phyloP scores from a whole-genome alignment of 1,140 invertebrate genomes.

The Drosophila suzukii region DNA sequence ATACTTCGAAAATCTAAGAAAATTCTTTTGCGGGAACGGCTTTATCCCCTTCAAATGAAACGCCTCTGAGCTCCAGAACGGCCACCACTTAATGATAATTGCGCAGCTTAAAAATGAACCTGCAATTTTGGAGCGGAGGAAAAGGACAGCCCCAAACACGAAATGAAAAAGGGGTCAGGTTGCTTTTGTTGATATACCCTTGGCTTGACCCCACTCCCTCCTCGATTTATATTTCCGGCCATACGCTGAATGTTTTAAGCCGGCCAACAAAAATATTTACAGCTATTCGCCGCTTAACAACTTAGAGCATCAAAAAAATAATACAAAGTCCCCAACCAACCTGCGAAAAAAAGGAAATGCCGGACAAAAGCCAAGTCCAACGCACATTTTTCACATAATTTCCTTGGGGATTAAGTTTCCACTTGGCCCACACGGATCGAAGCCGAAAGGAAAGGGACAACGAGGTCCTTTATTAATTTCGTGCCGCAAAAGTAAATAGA shows the following conservation, averaged over 20 bases:
- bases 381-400: conserved; percentile 82
- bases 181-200: conserved; percentile 40
- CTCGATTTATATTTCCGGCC: conserved; percentile 27
- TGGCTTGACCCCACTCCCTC: not conserved
- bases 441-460: not conserved
- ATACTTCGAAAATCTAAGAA: not conserved
- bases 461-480: conserved; percentile 72
- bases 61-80: conserved; percentile 26
- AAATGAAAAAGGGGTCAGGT: conserved; percentile 55
- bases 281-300: conserved; percentile 66
- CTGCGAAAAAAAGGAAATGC: conserved; percentile 21
- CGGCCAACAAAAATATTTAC: conserved; percentile 64
- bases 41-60: not conserved
- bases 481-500: conserved; percentile 77
- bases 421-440: conserved; percentile 56
- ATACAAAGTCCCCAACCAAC: conserved; percentile 18
- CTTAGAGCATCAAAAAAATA: conserved; percentile 48
- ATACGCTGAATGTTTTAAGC: conserved; percentile 53
- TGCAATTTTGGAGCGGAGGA: conserved; percentile 25
- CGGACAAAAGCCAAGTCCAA: conserved; percentile 55
- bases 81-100: conserved; percentile 76
- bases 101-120: conserved; percentile 57
- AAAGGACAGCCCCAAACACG: conserved; percentile 29
- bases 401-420: conserved; percentile 81
- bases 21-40: not conserved